phyloP scores from a whole-genome alignment of 2,888 invertebrate genomes.

The Choristoneura rosaceana region DNA sequence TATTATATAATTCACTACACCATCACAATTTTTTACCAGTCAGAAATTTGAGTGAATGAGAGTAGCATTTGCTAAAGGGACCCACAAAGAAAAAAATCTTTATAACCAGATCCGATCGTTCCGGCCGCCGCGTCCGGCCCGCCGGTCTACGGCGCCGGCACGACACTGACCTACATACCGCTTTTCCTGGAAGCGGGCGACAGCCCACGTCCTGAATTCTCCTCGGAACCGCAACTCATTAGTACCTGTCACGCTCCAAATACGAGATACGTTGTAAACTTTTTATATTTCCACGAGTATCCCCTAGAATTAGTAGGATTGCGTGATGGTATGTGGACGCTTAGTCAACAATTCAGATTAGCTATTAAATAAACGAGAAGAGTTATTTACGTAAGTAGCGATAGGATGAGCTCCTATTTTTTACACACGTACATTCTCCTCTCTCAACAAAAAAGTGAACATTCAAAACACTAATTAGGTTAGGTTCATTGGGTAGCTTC shows the following conservation, averaged over 20 bases:
- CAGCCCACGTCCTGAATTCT: conserved; percentile 56
- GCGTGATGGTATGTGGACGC: neutral
- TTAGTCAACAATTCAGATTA: neutral
- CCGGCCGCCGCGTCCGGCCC: conserved; percentile 28
- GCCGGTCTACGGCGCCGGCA: conserved; percentile 38
- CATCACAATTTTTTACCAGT: too few species aligned
- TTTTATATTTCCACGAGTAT: conserved; percentile 19
- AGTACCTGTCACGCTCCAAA: conserved; percentile 70
- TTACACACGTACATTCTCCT: too few species aligned
- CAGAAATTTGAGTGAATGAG: too few species aligned
- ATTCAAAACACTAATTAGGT: neutral
- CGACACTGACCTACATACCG: conserved; percentile 60
- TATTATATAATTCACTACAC: too few species aligned
- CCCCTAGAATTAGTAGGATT: neutral
- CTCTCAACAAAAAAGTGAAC: too few species aligned
- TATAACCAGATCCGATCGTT: conserved; percentile 28
- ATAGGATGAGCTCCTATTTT: too few species aligned
- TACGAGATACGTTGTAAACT: conserved; percentile 52
- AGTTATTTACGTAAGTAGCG: neutral
- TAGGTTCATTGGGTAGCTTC: too few species aligned
- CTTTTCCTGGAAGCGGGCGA: conserved; percentile 59
- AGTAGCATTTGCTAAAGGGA: too few species aligned
- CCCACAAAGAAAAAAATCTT: too few species aligned
- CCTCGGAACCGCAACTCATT: conserved; percentile 60
- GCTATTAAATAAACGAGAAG: neutral